Evolutionary conservation across 2,888 invertebrate species (phyloP).

Genomic region (Volucella bombylans): DNA sequence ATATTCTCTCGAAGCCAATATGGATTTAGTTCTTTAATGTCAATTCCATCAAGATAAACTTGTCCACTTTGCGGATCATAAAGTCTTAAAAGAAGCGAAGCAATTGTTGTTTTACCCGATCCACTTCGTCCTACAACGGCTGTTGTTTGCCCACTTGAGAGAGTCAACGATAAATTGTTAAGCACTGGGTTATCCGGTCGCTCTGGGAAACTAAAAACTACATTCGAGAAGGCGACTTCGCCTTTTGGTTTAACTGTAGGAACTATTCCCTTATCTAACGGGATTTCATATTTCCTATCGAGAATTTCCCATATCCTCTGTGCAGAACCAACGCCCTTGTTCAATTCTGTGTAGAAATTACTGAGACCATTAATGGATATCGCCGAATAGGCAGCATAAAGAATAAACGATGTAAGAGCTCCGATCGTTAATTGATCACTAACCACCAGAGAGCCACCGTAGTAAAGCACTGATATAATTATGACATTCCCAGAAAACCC

Average conservation of each 20-base stretch:
- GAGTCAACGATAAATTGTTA: conserved; percentile 86
- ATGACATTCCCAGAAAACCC: conserved; percentile 95
- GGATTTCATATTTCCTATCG: conserved; percentile 90
- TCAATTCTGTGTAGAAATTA: conserved; percentile 95
- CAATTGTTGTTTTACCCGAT: conserved; percentile 97
- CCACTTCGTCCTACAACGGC: conserved; percentile 95
- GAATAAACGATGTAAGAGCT: conserved; percentile 94
- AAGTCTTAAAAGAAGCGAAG: conserved; percentile 90
- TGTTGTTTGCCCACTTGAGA: conserved; percentile 88
- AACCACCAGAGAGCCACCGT: conserved; percentile 94
- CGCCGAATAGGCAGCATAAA: conserved; percentile 97
- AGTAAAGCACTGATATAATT: conserved; percentile 94
- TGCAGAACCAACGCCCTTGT: conserved; percentile 96
- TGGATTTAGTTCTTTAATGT: conserved; percentile 90
- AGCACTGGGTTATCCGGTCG: conserved; percentile 85
- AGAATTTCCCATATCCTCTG: conserved; percentile 94
- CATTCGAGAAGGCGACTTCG: conserved; percentile 88
- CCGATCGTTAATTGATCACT: conserved; percentile 91
- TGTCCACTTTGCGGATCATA: conserved; percentile 91
- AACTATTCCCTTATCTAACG: conserved; percentile 83
- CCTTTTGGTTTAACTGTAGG: conserved; percentile 82
- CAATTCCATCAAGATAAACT: conserved; percentile 89
- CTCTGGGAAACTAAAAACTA: conserved; percentile 89
- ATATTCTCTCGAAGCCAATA: conserved; percentile 93
- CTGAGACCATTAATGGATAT: conserved; percentile 95